Evolutionary conservation across 37 sponge, comb jelly and placozoan species (phyloP).

Genomic region (Corticium candelabrum): DNA sequence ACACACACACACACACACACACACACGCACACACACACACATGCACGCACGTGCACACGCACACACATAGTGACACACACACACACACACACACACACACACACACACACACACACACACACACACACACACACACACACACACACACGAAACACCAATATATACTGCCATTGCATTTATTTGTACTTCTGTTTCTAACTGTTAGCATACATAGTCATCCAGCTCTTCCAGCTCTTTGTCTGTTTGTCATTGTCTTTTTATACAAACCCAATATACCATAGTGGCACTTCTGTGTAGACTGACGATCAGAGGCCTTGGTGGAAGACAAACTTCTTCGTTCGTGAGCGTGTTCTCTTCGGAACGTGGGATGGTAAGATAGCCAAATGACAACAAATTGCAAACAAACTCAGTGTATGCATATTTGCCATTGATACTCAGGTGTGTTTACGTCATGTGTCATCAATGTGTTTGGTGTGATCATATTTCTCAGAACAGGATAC

Average conservation of each 20-base stretch:
- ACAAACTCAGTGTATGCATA: slow-evolving; percentile 5
- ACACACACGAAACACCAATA: no score
- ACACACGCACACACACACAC: no score
- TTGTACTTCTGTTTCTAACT: background rate
- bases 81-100: no score
- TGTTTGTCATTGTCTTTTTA: background rate
- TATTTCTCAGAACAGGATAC: slow-evolving; percentile 31
- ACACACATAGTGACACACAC: no score
- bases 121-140: no score
- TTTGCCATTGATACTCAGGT: slow-evolving; percentile 3
- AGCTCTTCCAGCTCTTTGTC: background rate
- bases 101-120: no score
- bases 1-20: no score
- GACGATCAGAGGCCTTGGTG: slow-evolving; percentile 22
- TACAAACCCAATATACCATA: no score
- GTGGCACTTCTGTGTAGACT: no score
- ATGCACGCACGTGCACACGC: no score
- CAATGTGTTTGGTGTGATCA: slow-evolving; percentile 31
- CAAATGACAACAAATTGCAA: background rate
- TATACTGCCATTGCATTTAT: no score
- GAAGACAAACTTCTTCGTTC: slow-evolving; percentile 44
- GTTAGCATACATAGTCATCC: background rate
- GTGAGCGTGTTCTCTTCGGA: slow-evolving; percentile 30
- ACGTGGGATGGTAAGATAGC: slow-evolving; percentile 40
- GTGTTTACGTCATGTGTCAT: slow-evolving; percentile 35